Base-by-base conservation (phyloP, 2,888 invertebrate genomes). In the Nyleta sp. region DNA sequence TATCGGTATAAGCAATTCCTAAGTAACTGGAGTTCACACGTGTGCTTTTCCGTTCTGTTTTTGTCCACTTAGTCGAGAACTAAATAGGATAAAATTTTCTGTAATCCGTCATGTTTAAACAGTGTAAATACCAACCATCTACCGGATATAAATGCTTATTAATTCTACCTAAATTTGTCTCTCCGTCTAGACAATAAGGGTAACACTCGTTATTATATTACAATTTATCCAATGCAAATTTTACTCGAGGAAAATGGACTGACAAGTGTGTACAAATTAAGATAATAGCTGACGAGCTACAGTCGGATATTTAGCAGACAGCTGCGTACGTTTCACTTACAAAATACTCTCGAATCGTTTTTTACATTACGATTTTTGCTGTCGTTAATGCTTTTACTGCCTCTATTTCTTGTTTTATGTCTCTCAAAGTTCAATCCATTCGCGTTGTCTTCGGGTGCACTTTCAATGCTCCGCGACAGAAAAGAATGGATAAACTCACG, bases 321-420 rank as follows among this genome's bases (percentile, higher is more conserved):
- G 17, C 31, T 42, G 31, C 17, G 40, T 59, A 33, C 11, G n/a
- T 40, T 40, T 48, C 33, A 52, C 59, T 59, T 60, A 62, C 55
- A 55, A 65, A 59, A 64, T 42, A 60, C 73, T 71, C 67, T 76
- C 46, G 42, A 75, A 80, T 64, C 46, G 67, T 75, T 80, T 76
- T 67, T 75, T 76, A 65, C 64, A 80, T 62, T 55, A 70, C 76
- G 76, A 81, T 80, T 80, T 78, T 78, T 74, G 70, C 65, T 59
- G 80, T 77, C 80, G 78, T 80, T 80, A 82, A 81, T 80, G 76
- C 70, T 70, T 82, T 82, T 81, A 82, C 71, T 78, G 76, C 80
- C 80, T 70, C 68, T 81, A 70, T 81, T 72, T 70, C 70, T 70
- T 52, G 20, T 70, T 70, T 70, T 70, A 70, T 42, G 52, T 59